phyloP scores from a whole-genome alignment of 1,140 invertebrate genomes.

The Tenebrio molitor region DNA sequence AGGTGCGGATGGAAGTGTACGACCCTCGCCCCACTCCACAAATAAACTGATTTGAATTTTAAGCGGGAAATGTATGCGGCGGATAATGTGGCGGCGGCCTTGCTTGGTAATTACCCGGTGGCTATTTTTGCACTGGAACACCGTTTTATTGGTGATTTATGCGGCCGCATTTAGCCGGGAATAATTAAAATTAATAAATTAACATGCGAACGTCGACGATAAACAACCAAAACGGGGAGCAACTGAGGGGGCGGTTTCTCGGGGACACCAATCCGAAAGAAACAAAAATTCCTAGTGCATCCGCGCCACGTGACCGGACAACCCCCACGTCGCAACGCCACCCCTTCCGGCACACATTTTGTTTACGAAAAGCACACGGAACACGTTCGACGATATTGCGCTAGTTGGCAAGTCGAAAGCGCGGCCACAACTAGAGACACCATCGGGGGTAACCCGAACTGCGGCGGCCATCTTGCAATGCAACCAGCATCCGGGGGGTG shows the following conservation, averaged over 20 bases:
- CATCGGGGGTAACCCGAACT: constrained; percentile 56
- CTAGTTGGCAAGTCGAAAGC: constrained; percentile 42
- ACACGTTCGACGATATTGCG: constrained; percentile 40
- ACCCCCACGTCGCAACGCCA: too few species aligned
- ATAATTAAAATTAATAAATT: constrained; percentile 40
- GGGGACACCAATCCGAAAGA: too few species aligned
- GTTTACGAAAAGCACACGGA: constrained; percentile 34
- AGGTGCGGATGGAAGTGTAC: constrained; percentile 6
- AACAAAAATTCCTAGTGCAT: too few species aligned
- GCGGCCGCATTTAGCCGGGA: constrained; percentile 27
- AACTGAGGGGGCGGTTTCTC: background rate
- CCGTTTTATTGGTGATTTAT: constrained; percentile 25
- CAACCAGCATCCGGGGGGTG: constrained; percentile 56
- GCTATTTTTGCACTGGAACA: constrained; percentile 22
- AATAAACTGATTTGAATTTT: constrained; percentile 40
- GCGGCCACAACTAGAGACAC: constrained; percentile 48
- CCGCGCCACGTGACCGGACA: too few species aligned
- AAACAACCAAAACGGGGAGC: background rate
- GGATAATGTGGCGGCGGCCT: constrained; percentile 7
- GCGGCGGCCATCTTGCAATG: constrained; percentile 58
- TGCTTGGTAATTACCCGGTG: background rate
- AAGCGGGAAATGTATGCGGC: constrained; percentile 28
- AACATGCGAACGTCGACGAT: background rate
- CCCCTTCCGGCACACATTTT: too few species aligned
- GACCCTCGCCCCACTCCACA: background rate